A percentile compares a stretch with the other conserved stretches of the same genome.
Evolutionary conservation across 2,113 vertebrate genomes (phyloP).

Genomic region (Ovibos moschatus): DNA sequence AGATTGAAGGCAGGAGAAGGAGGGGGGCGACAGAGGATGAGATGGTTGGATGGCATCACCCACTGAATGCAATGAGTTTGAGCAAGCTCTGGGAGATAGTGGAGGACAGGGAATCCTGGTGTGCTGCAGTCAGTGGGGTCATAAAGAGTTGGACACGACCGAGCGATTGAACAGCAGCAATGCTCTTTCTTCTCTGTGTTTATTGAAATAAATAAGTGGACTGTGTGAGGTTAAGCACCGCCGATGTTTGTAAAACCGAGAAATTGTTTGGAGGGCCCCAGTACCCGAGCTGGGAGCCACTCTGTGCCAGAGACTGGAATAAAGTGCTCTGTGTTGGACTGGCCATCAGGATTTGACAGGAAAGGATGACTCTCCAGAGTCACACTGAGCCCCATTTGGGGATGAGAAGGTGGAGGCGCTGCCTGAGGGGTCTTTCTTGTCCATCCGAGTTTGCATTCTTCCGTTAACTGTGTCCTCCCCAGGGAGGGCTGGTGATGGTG

Average conservation of each 20-base stretch:
- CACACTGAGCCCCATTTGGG: not conserved
- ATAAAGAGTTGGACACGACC: not conserved
- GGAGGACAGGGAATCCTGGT: not conserved
- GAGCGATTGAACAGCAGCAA: not conserved
- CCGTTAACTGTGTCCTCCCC: not conserved
- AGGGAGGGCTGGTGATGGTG: not conserved
- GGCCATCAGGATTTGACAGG: not conserved
- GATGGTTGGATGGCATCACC: not conserved
- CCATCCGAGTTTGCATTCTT: not conserved
- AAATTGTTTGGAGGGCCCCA: not conserved
- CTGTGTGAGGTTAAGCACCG: not conserved
- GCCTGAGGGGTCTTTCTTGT: not conserved
- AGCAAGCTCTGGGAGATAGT: not conserved
- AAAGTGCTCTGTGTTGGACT: not conserved
- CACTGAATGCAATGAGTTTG: not conserved
- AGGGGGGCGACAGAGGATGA: not conserved
- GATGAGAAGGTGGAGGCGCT: not conserved
- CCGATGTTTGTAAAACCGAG: not conserved
- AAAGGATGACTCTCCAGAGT: not conserved
- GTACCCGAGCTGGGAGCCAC: not conserved
- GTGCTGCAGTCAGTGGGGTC: not conserved
- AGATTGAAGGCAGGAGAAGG: not conserved
- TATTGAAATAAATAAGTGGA: slow-evolving; percentile 20
- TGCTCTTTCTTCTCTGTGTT: not conserved
- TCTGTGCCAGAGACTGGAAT: not conserved